phyloP scores from a whole-genome alignment of 1,140 invertebrate species.

The Nixonia krombeini region DNA sequence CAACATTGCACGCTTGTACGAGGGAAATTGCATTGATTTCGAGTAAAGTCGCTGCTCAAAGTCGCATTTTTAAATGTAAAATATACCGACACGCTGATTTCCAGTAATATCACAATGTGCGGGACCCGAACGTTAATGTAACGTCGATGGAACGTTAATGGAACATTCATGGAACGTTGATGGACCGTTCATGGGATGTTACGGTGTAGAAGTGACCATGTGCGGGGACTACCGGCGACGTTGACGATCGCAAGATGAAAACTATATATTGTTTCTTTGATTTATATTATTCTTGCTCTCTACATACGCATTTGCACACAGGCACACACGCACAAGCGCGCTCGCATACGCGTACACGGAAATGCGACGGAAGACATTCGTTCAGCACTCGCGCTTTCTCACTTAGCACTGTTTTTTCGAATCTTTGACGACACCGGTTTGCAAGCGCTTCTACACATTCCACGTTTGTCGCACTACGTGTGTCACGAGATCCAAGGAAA shows the following conservation, averaged over 20 bases:
- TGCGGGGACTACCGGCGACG: constrained; percentile 11
- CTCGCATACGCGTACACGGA: constrained; percentile 27
- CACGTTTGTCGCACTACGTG: constrained; percentile 34
- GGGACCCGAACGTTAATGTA: too few species aligned
- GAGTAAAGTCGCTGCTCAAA: too few species aligned
- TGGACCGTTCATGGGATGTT: too few species aligned
- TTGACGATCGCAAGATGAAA: constrained; percentile 20
- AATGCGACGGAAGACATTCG: constrained; percentile 41
- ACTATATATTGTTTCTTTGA: constrained; percentile 12
- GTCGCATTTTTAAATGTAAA: too few species aligned
- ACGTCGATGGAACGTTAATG: too few species aligned
- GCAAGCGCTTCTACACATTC: constrained; percentile 29
- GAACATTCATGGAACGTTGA: background rate
- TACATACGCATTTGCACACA: background rate
- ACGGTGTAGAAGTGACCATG: too few species aligned
- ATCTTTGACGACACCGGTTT: constrained; percentile 13
- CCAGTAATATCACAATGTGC: too few species aligned
- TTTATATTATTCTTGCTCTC: constrained; percentile 12
- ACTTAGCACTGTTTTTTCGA: constrained; percentile 10
- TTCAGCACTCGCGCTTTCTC: constrained; percentile 22
- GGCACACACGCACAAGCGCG: background rate
- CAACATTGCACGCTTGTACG: too few species aligned
- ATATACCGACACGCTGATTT: too few species aligned
- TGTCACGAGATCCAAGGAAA: constrained; percentile 43
- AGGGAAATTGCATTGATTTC: too few species aligned